Evolutionary conservation across 2,113 vertebrate species (phyloP), one percentile per base, ranked within the genome.

Genomic region (Cryptomyrus ogoouensis): DNA sequence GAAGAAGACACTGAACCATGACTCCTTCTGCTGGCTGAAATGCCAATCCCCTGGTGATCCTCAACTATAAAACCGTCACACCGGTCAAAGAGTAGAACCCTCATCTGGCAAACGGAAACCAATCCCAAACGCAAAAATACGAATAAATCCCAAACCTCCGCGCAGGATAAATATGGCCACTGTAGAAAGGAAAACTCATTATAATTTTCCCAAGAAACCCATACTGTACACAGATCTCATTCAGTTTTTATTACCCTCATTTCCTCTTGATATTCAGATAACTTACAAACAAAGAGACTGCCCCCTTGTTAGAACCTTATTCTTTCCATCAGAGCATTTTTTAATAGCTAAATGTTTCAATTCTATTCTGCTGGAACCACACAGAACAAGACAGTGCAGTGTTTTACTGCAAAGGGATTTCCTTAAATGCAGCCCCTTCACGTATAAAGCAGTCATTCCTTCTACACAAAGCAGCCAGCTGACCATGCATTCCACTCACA

Each of bases 381-480:
- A 91, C 89, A 89, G 90, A 92, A 92, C 92, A 94, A 93, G 89
- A 89, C 90, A 90, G 90, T 88, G 90, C 92, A 94, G 91, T 95
- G 93, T 94, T 94, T 94, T 94, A 94, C 93, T 94, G 94, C 92
- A 86, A 91, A 92, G 91, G 89, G 90, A 89, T 80, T 91, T 92
- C 92, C 90, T 93, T 94, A 93, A 94, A 93, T 90, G 74, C 90
- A 91, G 90, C 92, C 91, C 88, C 89, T 19, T 91, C 92, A 91
- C 92, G 91, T 88, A 87, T 90, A 91, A 89, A 62, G 88, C 83
- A 90, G 92, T 91, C 91, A 93, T 93, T 92, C 91, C 91, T 92
- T 92, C 91, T 90, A 91, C 91, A 92, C 52, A 62, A 52, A 89
- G 92, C 90, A 90, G n/a, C 35, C 49, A 39, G 77, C 89, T 17